Percentiles rank a stretch among this genome's conserved stretches.
phyloP scores from a whole-genome alignment of 2,888 invertebrate genomes.

The Laspeyria flexula region DNA sequence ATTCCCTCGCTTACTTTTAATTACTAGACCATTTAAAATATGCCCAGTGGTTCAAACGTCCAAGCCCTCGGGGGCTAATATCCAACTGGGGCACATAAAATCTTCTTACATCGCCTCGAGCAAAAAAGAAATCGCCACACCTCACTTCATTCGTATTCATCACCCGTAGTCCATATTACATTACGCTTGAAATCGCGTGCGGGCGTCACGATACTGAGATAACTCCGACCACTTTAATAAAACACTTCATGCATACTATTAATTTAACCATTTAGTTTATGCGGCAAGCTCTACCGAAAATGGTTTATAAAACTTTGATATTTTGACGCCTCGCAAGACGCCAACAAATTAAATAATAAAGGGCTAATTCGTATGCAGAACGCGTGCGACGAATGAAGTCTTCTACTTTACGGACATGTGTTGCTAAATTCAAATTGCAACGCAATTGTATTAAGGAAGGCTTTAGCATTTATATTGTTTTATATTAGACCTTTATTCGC shows the following conservation, averaged over 20 bases:
- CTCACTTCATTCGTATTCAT: conserved; percentile 75
- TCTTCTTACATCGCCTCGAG: conserved; percentile 46
- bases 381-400: conserved; percentile 60
- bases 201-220: conserved; percentile 67
- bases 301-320: conserved; percentile 61
- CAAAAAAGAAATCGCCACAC: conserved; percentile 71
- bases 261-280: conserved; percentile 15
- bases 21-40: conserved; percentile 35
- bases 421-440: conserved; percentile 49
- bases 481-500: conserved; percentile 11
- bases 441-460: conserved; percentile 38
- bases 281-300: conserved; percentile 33
- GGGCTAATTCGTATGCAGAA: conserved; percentile 70
- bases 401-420: conserved; percentile 50
- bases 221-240: conserved; percentile 44
- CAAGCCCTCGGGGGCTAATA: conserved; percentile 36
- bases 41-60: conserved; percentile 23
- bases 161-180: conserved; percentile 75
- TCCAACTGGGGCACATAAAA: conserved; percentile 43
- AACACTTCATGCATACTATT: conserved; percentile 16
- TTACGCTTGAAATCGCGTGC: conserved; percentile 78
- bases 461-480: conserved; percentile 30
- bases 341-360: conserved; percentile 78
- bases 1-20: conserved; percentile 38
- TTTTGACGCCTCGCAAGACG: conserved; percentile 75